Evolutionary conservation across 2,113 vertebrate species (phyloP).

Genomic region (Trematocara macrostoma): DNA sequence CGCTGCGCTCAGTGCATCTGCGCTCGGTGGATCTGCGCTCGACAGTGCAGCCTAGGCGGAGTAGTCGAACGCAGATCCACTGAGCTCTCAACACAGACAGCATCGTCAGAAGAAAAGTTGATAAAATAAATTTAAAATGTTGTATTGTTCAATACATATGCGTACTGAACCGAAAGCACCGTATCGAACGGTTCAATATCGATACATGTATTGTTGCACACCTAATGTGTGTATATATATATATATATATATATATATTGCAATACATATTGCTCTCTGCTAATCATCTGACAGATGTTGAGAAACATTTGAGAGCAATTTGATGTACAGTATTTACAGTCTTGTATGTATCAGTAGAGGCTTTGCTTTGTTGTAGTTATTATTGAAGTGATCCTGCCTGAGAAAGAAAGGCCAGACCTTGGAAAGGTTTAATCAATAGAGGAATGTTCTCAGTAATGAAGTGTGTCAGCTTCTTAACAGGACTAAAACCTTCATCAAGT

Average conservation of each 20-base stretch:
- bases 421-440: conserved; percentile 92
- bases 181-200: no score
- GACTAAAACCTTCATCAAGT: conserved; percentile 80
- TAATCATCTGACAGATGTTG: neutral
- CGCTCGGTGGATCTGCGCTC: no score
- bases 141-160: no score
- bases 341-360: neutral
- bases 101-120: no score
- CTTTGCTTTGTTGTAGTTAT: conserved; percentile 53
- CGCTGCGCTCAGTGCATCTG: no score
- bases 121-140: no score
- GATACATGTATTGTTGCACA: no score
- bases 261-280: neutral
- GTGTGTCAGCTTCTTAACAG: conserved; percentile 90
- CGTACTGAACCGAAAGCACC: no score
- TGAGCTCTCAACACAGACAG: no score
- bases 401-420: conserved; percentile 73
- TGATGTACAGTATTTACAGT: neutral
- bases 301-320: neutral
- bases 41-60: no score
- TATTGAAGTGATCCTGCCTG: conserved; percentile 76
- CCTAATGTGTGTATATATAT: neutral
- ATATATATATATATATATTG: neutral
- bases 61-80: no score
- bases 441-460: conserved; percentile 86